These are phyloP conservation scores for Perithous albicinctus DNA, from an alignment of 2,888 invertebrate genomes.

Conservation along the genomic window DNA sequence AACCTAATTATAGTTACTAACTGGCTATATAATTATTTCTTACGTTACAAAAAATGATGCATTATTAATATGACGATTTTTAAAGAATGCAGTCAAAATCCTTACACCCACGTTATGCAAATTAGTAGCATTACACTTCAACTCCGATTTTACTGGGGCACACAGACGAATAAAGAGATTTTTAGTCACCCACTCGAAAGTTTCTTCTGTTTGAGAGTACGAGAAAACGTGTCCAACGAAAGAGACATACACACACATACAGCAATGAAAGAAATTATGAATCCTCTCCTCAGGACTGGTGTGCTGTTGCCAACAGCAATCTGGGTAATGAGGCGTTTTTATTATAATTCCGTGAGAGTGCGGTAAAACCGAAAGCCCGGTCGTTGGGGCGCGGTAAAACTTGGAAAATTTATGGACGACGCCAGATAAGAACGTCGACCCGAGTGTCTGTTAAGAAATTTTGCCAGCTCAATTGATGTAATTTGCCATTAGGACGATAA, in stretches of 20 bases:
- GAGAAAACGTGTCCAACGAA: conserved; percentile 20
- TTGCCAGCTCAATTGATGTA: background rate
- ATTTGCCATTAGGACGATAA: conserved; percentile 17
- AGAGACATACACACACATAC: background rate
- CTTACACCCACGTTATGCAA: background rate
- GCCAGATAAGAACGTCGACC: conserved; percentile 29
- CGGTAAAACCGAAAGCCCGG: conserved; percentile 6
- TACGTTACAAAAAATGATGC: too few relatives aligned
- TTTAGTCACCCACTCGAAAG: background rate
- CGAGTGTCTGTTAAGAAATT: conserved; percentile 23
- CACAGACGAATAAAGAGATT: background rate
- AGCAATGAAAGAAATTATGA: conserved; percentile 5
- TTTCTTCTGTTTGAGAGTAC: background rate
- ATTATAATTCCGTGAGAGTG: conserved; percentile 36
- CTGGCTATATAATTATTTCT: too few relatives aligned
- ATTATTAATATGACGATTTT: background rate
- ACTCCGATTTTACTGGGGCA: background rate
- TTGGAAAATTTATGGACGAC: conserved; percentile 25
- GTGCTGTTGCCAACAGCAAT: conserved; percentile 7
- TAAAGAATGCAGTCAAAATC: background rate
- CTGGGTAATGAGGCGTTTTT: conserved; percentile 47
- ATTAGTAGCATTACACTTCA: background rate
- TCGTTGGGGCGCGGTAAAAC: background rate
- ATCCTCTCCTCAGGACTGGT: background rate
- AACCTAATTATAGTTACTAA: too few relatives aligned